Evolutionary conservation across 2,113 vertebrate genomes (phyloP).

Genomic region (Brachyistius frenatus): DNA sequence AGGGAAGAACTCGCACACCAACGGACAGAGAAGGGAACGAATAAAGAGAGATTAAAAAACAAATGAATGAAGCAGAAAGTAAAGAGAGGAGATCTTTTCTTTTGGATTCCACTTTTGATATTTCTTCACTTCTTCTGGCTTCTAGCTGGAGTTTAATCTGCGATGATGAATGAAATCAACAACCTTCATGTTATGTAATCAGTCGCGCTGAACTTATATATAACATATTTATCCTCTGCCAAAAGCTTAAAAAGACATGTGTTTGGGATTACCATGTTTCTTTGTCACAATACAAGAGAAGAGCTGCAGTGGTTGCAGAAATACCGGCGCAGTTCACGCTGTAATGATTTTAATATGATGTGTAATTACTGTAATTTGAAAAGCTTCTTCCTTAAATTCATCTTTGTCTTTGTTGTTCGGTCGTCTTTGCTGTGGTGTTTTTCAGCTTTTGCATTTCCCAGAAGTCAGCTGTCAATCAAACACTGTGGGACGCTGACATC

Average conservation of each 20-base stretch:
- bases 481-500: background rate
- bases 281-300: constrained; percentile 29
- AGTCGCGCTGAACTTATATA: too few species aligned
- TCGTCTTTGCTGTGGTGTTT: constrained; percentile 42
- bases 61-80: constrained; percentile 28
- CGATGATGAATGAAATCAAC: constrained; percentile 50
- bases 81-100: background rate
- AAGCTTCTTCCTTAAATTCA: constrained; percentile 29
- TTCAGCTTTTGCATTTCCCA: constrained; percentile 13
- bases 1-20: constrained; percentile 35
- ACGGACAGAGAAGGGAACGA: background rate
- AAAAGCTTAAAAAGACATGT: constrained; percentile 37
- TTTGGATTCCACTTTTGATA: constrained; percentile 6
- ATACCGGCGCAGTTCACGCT: constrained; percentile 9
- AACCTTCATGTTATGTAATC: background rate
- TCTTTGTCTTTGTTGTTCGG: constrained; percentile 20
- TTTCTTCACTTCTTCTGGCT: constrained; percentile 7
- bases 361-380: constrained; percentile 51
- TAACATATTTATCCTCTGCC: constrained; percentile 7
- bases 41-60: background rate
- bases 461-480: constrained; percentile 46
- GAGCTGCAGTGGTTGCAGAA: constrained; percentile 12
- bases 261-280: constrained; percentile 50
- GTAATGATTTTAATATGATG: constrained; percentile 49
- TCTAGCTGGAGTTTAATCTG: background rate